phyloP scores from a whole-genome alignment of 23 tunicate species.

The Clavelina lepadiformis region DNA sequence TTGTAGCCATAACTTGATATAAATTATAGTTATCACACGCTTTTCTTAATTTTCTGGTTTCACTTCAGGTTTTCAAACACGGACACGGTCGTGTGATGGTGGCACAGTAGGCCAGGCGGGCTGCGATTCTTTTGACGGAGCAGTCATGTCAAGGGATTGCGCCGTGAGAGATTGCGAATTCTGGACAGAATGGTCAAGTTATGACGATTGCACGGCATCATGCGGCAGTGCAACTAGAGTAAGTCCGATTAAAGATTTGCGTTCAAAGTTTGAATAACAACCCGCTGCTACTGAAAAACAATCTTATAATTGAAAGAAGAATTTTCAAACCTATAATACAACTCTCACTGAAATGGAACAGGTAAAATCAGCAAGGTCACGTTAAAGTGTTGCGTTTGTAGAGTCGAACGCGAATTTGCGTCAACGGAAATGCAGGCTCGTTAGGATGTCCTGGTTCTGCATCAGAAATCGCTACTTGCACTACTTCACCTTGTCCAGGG shows the following conservation, averaged over 20 bases:
- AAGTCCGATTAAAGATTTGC: conserved; percentile 5
- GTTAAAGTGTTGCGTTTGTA: too few species aligned
- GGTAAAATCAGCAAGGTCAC: too few species aligned
- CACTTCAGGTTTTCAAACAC: conserved; percentile 27
- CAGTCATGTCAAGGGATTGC: conserved; percentile 28
- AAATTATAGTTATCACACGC: neutral
- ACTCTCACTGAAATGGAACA: too few species aligned
- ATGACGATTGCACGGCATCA: conserved; percentile 34
- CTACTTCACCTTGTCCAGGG: conserved; percentile 15
- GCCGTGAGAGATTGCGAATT: conserved; percentile 43
- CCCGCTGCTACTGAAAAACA: too few species aligned
- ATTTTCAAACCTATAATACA: too few species aligned
- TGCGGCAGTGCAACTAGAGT: conserved; percentile 56
- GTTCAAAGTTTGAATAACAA: too few species aligned
- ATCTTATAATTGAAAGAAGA: too few species aligned
- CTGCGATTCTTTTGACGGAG: conserved; percentile 48
- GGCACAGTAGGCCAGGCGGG: conserved; percentile 79
- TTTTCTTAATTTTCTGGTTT: neutral
- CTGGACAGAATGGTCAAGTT: conserved; percentile 64
- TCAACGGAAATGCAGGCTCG: conserved; percentile 47
- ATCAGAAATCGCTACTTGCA: conserved; percentile 8
- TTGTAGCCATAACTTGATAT: neutral
- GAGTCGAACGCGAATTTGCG: conserved; percentile 39
- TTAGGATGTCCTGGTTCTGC: conserved; percentile 51
- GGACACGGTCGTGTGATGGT: conserved; percentile 47